Conservation (phyloP, 2,113 vertebrate species). For the Excalfactoria chinensis region DNA sequence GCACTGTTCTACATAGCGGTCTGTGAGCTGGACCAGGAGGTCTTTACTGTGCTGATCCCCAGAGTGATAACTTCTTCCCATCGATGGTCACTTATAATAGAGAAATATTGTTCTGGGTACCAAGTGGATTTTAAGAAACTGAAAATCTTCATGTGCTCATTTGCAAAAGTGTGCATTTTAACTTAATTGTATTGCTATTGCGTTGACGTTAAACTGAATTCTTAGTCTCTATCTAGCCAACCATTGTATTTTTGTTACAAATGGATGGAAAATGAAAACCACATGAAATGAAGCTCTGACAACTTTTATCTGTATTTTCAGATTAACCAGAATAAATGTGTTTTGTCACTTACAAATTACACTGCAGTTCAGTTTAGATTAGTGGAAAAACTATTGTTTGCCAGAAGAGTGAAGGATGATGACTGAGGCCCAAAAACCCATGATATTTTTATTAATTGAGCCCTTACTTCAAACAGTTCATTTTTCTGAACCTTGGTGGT, state of each 20-base stretch:
- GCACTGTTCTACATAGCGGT: not conserved
- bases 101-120: not conserved
- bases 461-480: not conserved
- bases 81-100: not conserved
- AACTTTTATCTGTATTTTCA: conserved; percentile 1
- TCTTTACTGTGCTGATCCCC: not conserved
- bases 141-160: not conserved
- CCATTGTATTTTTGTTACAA: conserved; percentile 30
- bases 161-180: not conserved
- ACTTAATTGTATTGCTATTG: not conserved
- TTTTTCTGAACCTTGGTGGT: conserved; percentile 21
- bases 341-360: conserved; percentile 27
- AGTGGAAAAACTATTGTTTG: conserved; percentile 9
- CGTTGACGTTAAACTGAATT: not conserved
- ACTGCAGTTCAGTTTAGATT: not conserved
- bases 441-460: not conserved
- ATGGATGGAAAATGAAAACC: conserved; percentile 24
- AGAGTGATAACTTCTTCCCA: not conserved
- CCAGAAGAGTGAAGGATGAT: conserved; percentile 22
- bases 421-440: not conserved
- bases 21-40: not conserved
- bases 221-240: not conserved
- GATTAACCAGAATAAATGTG: conserved; percentile 9
- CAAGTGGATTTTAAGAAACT: not conserved
- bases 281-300: not conserved